These are phyloP conservation scores for Leptodactylus fuscus DNA, from an alignment of 2,113 vertebrate species.

Conservation along the genomic window DNA sequence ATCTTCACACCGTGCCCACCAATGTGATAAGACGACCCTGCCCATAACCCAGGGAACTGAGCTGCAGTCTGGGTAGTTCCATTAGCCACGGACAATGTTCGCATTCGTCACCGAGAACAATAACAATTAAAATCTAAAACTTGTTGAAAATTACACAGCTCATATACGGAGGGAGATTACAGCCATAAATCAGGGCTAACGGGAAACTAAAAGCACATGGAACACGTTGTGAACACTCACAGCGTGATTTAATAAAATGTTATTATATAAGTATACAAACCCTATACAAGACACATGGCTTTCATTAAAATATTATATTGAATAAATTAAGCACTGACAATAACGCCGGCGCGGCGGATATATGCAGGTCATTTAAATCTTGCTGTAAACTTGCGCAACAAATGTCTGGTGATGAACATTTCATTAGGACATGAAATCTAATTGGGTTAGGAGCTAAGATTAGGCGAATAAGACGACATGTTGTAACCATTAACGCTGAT, in stretches of 20 bases:
- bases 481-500: constrained; percentile 73
- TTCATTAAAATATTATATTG: constrained; percentile 83
- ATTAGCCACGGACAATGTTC: background rate
- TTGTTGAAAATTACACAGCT: constrained; percentile 67
- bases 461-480: constrained; percentile 76
- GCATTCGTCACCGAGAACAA: constrained; percentile 41
- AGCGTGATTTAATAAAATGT: constrained; percentile 80
- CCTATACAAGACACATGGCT: constrained; percentile 79
- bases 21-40: background rate
- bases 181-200: constrained; percentile 72
- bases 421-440: constrained; percentile 81
- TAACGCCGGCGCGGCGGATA: constrained; percentile 79
- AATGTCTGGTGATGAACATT: constrained; percentile 71
- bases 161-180: constrained; percentile 69
- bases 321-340: constrained; percentile 82
- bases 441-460: constrained; percentile 72
- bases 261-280: constrained; percentile 72
- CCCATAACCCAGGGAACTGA: background rate
- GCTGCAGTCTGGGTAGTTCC: background rate
- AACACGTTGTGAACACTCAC: constrained; percentile 72
- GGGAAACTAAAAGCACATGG: constrained; percentile 69
- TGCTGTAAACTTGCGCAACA: constrained; percentile 74
- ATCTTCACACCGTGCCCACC: background rate
- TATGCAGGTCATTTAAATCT: constrained; percentile 81
- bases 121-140: constrained; percentile 66